Evolutionary conservation across 2,888 invertebrate species (phyloP).

Genomic region (Agrilus mali): DNA sequence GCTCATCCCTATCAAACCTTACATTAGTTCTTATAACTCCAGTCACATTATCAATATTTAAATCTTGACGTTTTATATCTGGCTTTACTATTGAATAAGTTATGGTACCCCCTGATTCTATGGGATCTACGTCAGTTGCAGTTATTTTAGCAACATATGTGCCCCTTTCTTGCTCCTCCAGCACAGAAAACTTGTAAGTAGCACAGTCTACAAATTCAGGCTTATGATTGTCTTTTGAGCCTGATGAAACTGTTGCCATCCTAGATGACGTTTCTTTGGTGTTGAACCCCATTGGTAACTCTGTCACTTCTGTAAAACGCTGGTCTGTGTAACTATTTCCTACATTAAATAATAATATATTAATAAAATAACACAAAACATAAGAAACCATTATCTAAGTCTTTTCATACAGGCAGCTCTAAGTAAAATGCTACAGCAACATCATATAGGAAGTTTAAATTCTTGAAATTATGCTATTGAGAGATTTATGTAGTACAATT

Average conservation of each 20-base stretch:
- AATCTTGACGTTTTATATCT: slow-evolving; percentile 60
- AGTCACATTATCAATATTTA: slow-evolving; percentile 62
- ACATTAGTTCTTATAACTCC: slow-evolving; percentile 66
- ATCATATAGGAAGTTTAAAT: too few relatives aligned
- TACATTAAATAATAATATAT: too few relatives aligned
- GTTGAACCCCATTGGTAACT: too few relatives aligned
- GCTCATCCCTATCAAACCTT: slow-evolving; percentile 83
- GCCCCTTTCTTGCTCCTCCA: slow-evolving; percentile 57
- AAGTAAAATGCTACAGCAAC: too few relatives aligned
- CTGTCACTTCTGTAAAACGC: too few relatives aligned
- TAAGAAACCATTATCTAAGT: too few relatives aligned
- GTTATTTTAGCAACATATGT: slow-evolving; percentile 63
- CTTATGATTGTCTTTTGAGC: slow-evolving; percentile 58
- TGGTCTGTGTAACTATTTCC: too few relatives aligned
- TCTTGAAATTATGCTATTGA: too few relatives aligned
- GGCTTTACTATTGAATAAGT: slow-evolving; percentile 72
- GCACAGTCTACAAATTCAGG: slow-evolving; percentile 78
- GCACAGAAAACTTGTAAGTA: slow-evolving; percentile 65
- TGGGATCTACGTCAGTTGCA: slow-evolving; percentile 62
- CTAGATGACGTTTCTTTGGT: too few relatives aligned
- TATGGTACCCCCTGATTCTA: slow-evolving; percentile 65
- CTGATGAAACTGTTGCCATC: not conserved
- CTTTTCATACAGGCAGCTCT: too few relatives aligned
- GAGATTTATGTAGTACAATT: too few relatives aligned
- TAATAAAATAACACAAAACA: too few relatives aligned